These are phyloP conservation scores for Monodelphis domestica DNA, from an alignment of 2,797 vertebrate genomes.

Conservation along the genomic window DNA sequence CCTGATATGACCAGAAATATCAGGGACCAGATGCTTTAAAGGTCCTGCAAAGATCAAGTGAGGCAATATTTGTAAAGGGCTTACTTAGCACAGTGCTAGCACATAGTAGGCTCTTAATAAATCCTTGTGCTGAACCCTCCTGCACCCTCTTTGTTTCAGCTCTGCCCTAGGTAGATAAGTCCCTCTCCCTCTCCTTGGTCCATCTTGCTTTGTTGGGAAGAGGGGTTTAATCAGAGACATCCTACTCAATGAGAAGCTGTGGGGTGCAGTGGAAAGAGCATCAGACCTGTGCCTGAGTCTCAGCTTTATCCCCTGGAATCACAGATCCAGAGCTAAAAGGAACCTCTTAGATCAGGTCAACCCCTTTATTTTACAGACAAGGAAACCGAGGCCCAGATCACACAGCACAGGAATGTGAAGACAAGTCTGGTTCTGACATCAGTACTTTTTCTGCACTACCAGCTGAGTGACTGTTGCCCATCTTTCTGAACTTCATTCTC, in stretches of 20 bases:
- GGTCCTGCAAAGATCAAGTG: neutral
- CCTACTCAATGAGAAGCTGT: neutral
- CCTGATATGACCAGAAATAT: neutral
- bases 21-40: neutral
- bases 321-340: neutral
- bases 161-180: neutral
- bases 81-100: neutral
- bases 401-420: neutral
- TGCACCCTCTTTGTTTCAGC: neutral
- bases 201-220: neutral
- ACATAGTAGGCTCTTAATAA: neutral
- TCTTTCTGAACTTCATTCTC: neutral
- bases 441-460: neutral
- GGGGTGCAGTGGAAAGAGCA: neutral
- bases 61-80: neutral
- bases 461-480: neutral
- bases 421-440: neutral
- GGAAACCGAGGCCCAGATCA: neutral
- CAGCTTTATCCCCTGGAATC: neutral
- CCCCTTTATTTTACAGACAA: neutral
- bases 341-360: neutral
- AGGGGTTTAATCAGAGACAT: neutral
- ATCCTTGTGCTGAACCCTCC: too few species aligned
- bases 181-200: neutral
- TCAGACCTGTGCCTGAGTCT: neutral